These are phyloP conservation scores for Thalassophryne amazonica DNA, from an alignment of 2,797 vertebrate genomes.

Conservation along the genomic window DNA sequence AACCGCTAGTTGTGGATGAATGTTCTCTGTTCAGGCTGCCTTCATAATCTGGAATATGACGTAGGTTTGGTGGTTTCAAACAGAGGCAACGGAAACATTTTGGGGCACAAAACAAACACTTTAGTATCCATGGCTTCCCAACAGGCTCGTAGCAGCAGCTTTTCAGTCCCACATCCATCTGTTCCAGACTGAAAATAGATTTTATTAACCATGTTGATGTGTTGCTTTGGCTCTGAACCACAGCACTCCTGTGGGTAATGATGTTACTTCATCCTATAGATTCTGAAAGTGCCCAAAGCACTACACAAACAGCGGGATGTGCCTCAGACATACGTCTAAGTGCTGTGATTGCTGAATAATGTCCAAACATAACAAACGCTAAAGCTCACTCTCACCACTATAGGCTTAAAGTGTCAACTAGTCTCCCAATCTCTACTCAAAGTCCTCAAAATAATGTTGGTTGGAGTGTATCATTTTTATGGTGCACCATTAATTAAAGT, in stretches of 20 bases:
- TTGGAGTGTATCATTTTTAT: too few species aligned
- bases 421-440: too few species aligned
- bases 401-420: too few species aligned
- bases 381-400: too few species aligned
- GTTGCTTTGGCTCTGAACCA: slow-evolving; percentile 48
- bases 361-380: slow-evolving; percentile 16
- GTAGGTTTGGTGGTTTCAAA: slow-evolving; percentile 58
- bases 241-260: slow-evolving; percentile 15
- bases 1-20: slow-evolving; percentile 54
- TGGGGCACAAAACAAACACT: slow-evolving; percentile 65
- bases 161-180: too few species aligned
- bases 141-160: slow-evolving; percentile 26
- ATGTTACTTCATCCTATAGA: slow-evolving; percentile 16
- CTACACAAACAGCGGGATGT: slow-evolving; percentile 7
- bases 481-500: too few species aligned
- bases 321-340: not conserved
- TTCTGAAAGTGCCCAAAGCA: slow-evolving; percentile 18
- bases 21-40: slow-evolving; percentile 50
- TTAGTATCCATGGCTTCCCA: slow-evolving; percentile 60
- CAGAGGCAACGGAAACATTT: slow-evolving; percentile 61
- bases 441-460: too few species aligned
- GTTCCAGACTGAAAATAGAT: too few species aligned
- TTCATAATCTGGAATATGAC: slow-evolving; percentile 59
- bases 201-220: slow-evolving; percentile 24
- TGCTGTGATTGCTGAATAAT: not conserved